Base-by-base conservation (phyloP, 2,113 vertebrate genomes). In the Thalassoma bifasciatum region DNA sequence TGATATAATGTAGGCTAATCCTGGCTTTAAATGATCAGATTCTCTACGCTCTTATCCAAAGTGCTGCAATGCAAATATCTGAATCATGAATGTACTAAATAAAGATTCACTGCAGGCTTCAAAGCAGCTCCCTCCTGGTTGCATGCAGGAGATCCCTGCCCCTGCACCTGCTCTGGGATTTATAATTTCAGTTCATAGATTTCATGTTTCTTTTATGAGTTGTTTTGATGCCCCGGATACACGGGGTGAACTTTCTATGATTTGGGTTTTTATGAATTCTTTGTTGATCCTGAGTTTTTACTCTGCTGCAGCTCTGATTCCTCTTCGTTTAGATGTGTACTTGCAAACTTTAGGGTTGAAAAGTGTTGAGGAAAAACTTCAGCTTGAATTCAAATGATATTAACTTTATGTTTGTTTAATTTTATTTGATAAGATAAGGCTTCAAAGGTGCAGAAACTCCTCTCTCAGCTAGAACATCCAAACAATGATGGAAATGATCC, bases 1-100 rank as follows among this genome's bases (percentile, higher is more conserved):
- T 78, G 72, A 85, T 65, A 64, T 72, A 67, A 88, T 86, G 75
- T 70, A 72, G 85, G 66, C 54, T 84, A 89, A 90, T 88, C 83
- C 68, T 37, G 71, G 30, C 77, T 76, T 82, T 56, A 72, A 79
- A 62, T 82, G 70, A 79, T 65, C 52, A 75, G 66, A 59, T 60
- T 34, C 72, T 67, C 66, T 2, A n/a, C 56, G 40, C 44, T 66
- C 73, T 83, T 79, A 84, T 81, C 64, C 26, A 81, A 30, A 83
- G 85, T 68, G 9, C 0, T 36, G 24, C 16, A 47, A 74, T 85
- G 72, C 82, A 82, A 87, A 81, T 82, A 84, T 79, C 64, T 84
- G 82, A 88, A 80, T 68, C 58, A 71, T 78, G 75, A 79, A 83
- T 69, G 72, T 78, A 54, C 72, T 77, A 86, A 87, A 85, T 76